Base-by-base conservation (phyloP, 2,888 invertebrate species). In the Xestobium rufovillosum region DNA sequence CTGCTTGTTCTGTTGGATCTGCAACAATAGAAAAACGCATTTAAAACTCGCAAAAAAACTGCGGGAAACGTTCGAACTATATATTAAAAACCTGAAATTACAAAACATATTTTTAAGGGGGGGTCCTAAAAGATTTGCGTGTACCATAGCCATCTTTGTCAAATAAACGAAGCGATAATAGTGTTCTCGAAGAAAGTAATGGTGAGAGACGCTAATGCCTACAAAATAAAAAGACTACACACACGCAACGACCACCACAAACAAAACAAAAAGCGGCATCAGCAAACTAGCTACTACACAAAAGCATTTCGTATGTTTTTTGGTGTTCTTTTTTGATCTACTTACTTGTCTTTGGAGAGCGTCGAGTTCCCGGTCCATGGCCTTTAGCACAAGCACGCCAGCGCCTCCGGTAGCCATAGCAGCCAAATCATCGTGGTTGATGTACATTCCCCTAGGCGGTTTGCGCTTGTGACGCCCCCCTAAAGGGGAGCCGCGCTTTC, bases 1-100 rank as follows among this genome's bases (percentile, higher is more conserved):
- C 65, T 95, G 95, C 60, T 95, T 94, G 66, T 94, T 92, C 51
- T 83, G 83, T 66, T 96, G 96, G 38, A 96, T 91, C 94, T 94
- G 67, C 28, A 64, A 67, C 58, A 59, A 59, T 42, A 47, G 49
- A 53, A 47, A 46, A 46, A 30, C 15, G n/a, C n/a, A n/a, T n/a
- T n/a, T 3, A n/a, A n/a, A n/a, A n/a, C n/a, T n/a, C n/a, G n/a
- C n/a, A n/a, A n/a, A n/a, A n/a, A n/a, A n/a, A n/a, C n/a, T n/a
- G n/a, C n/a, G n/a, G n/a, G n/a, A n/a, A n/a, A n/a, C n/a, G n/a
- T n/a, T n/a, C n/a, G n/a, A n/a, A n/a, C n/a, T n/a, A n/a, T n/a
- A n/a, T n/a, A n/a, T n/a, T n/a, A n/a, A n/a, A n/a, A n/a, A n/a
- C n/a, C n/a, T n/a, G n/a, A n/a, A n/a, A n/a, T n/a, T n/a, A n/a